phyloP scores from a whole-genome alignment of 2,888 invertebrate species.

The Rhagophthalmus giganteus region DNA sequence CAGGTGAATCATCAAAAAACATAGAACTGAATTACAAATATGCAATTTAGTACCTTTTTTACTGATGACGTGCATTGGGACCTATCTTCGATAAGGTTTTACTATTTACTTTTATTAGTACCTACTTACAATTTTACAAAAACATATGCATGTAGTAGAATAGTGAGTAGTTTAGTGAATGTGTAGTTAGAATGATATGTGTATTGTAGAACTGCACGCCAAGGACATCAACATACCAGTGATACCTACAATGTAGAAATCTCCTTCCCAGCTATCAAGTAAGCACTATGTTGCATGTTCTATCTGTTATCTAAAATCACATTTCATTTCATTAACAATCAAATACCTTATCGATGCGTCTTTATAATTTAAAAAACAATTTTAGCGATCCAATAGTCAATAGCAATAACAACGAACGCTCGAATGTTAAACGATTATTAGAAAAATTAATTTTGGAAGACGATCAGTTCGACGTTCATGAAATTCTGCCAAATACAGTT shows the following conservation, averaged over 20 bases:
- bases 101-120: background rate
- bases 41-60: too few relatives aligned
- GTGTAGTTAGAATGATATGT: slow-evolving; percentile 56
- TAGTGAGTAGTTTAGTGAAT: slow-evolving; percentile 41
- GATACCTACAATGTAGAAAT: slow-evolving; percentile 91
- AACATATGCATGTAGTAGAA: slow-evolving; percentile 36
- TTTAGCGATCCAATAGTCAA: slow-evolving; percentile 86
- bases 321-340: slow-evolving; percentile 11
- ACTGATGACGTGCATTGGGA: background rate
- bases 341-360: too few relatives aligned
- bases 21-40: too few relatives aligned
- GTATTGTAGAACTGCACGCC: slow-evolving; percentile 73
- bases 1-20: too few relatives aligned
- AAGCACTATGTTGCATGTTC: slow-evolving; percentile 55
- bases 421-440: slow-evolving; percentile 79
- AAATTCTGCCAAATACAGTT: slow-evolving; percentile 90
- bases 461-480: slow-evolving; percentile 91
- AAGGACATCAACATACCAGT: slow-evolving; percentile 84
- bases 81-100: background rate
- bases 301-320: slow-evolving; percentile 4
- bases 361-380: too few relatives aligned
- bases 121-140: too few relatives aligned
- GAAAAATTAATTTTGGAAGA: slow-evolving; percentile 91
- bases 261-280: slow-evolving; percentile 91
- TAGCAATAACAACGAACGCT: slow-evolving; percentile 83